phyloP scores from a whole-genome alignment of 1,140 invertebrate species.

The Bicyclus anynana region DNA sequence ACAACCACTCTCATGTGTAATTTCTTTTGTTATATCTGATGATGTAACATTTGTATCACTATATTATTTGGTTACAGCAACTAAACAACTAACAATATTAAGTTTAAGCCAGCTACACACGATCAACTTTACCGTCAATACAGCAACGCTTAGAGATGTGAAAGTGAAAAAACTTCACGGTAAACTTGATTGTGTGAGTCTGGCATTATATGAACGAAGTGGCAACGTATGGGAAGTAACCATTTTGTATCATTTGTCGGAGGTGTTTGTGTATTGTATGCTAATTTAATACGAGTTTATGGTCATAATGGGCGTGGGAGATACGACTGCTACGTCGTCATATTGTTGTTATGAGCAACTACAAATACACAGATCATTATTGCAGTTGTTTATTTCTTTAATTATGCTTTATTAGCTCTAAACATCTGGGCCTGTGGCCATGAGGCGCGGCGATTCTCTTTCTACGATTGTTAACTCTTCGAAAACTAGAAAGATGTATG shows the following conservation, averaged over 20 bases:
- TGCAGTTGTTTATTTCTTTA: slow-evolving; percentile 7
- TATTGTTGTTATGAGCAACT: slow-evolving; percentile 21
- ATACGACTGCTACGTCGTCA: slow-evolving; percentile 11
- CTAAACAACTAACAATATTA: neutral
- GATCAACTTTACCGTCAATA: too few species aligned
- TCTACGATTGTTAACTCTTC: too few species aligned
- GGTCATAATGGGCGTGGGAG: slow-evolving; percentile 53
- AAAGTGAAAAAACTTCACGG: too few species aligned
- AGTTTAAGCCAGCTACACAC: too few species aligned
- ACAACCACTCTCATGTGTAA: neutral
- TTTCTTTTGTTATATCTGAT: neutral
- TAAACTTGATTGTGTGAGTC: too few species aligned
- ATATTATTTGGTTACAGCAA: neutral
- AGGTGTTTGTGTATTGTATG: slow-evolving; percentile 57
- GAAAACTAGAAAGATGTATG: too few species aligned
- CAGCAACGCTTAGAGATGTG: too few species aligned
- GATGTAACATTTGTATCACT: neutral
- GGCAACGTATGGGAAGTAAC: slow-evolving; percentile 37
- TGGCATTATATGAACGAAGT: neutral
- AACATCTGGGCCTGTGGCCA: too few species aligned
- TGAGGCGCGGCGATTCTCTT: too few species aligned
- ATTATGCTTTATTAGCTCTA: neutral
- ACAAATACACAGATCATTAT: slow-evolving; percentile 3
- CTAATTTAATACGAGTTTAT: slow-evolving; percentile 52
- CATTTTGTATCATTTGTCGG: slow-evolving; percentile 46